Evolutionary conservation across 2,113 vertebrate species (phyloP).

Genomic region (Hiodon tergisus): DNA sequence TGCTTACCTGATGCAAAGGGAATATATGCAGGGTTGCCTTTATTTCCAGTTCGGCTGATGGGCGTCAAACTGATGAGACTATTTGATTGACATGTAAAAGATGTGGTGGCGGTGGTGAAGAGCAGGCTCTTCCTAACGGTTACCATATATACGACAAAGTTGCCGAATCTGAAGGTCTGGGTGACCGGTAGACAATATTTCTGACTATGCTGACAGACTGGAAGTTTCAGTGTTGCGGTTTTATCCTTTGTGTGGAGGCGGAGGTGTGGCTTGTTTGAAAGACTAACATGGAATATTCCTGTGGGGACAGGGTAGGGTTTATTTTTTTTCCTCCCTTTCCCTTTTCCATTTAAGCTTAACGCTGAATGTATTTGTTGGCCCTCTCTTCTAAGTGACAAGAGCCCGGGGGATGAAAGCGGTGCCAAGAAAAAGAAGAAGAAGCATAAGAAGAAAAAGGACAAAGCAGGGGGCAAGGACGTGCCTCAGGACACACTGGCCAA

Average conservation of each 20-base stretch:
- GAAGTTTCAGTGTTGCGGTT: not conserved
- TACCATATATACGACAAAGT: not conserved
- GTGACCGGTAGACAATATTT: not conserved
- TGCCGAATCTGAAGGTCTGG: not conserved
- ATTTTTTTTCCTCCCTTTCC: no score
- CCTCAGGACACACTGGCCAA: conserved; percentile 78
- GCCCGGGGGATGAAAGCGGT: conserved; percentile 77
- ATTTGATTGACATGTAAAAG: no score
- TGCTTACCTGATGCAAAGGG: not conserved
- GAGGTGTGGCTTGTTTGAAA: no score
- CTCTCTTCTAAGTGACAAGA: conserved; percentile 68
- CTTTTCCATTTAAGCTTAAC: not conserved
- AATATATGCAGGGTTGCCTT: not conserved
- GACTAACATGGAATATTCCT: not conserved
- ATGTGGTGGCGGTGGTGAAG: not conserved
- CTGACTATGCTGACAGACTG: not conserved
- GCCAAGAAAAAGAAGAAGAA: conserved; percentile 98
- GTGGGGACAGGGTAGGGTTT: no score
- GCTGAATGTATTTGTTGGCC: conserved; percentile 6
- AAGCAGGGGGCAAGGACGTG: conserved; percentile 72
- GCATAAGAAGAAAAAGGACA: conserved; percentile 93
- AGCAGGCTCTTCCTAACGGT: not conserved
- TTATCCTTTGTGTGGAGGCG: not conserved
- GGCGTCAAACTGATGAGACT: not conserved
- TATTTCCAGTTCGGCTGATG: not conserved